Percentiles rank a stretch among this genome's conserved stretches.
Evolutionary conservation across 2,113 vertebrate genomes (phyloP).

Genomic region (Alexandromys fortis): DNA sequence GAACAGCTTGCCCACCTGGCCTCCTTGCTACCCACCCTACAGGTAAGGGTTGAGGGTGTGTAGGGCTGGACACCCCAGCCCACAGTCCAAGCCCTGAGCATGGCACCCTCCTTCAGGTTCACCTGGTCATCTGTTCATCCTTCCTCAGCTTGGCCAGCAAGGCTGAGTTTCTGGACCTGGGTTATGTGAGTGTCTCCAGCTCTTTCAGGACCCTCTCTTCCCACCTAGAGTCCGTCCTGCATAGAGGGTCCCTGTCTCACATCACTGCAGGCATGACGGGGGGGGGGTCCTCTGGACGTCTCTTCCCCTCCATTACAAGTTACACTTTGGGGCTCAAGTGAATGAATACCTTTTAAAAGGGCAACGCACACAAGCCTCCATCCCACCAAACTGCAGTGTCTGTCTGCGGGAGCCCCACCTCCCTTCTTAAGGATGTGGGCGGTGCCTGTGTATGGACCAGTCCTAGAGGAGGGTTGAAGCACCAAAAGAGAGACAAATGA

Average conservation of each 20-base stretch:
- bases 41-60: slow-evolving; percentile 85
- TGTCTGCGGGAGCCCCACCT: neutral
- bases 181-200: slow-evolving; percentile 90
- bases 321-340: neutral
- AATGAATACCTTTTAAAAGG: neutral
- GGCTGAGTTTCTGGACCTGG: slow-evolving; percentile 95
- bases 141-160: slow-evolving; percentile 95
- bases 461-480: neutral
- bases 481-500: neutral
- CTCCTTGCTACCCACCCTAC: slow-evolving; percentile 92
- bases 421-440: neutral
- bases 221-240: neutral
- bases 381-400: too few relatives aligned
- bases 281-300: neutral
- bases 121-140: slow-evolving; percentile 94
- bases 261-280: neutral
- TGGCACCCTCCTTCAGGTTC: slow-evolving; percentile 84
- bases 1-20: slow-evolving; percentile 93
- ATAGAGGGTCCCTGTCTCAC: rapidly evolving
- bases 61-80: neutral
- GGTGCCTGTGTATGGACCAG: neutral
- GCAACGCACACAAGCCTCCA: neutral
- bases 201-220: too few relatives aligned
- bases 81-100: neutral
- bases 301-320: neutral